Evolutionary conservation across 2,797 vertebrate genomes (phyloP).

Genomic region (Selene dorsalis): DNA sequence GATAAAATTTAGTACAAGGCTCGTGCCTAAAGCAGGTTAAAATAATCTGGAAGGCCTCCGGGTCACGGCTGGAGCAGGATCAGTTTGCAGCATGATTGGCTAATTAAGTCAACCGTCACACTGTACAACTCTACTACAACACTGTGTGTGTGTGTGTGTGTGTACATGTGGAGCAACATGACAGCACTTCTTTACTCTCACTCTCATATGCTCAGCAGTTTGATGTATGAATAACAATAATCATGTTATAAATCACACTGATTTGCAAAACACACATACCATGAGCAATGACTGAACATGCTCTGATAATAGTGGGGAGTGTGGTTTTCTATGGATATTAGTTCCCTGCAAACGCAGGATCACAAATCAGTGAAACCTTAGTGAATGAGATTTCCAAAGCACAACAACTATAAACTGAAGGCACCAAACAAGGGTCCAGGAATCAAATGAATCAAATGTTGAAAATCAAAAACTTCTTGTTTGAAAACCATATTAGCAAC

Average conservation of each 20-base stretch:
- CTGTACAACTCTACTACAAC: neutral
- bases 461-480: neutral
- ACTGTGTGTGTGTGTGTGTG: neutral
- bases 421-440: too few species aligned
- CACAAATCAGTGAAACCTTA: neutral
- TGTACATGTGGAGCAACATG: neutral
- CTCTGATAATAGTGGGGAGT: neutral
- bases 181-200: too few species aligned
- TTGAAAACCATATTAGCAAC: neutral
- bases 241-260: neutral
- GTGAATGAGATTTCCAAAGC: neutral
- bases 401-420: neutral
- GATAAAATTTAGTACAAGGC: neutral
- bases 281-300: neutral
- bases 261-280: neutral
- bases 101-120: constrained; percentile 21
- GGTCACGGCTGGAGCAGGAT: neutral
- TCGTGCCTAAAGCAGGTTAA: neutral
- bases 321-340: neutral
- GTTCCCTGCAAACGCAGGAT: neutral
- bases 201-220: too few species aligned
- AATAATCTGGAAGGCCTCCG: neutral
- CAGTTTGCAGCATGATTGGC: neutral
- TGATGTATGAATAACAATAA: neutral
- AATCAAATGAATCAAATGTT: neutral